Percentiles rank a stretch among this genome's conserved stretches.
Conservation (phyloP, 2,888 invertebrate species). For the Ormyrus nitidulus region DNA sequence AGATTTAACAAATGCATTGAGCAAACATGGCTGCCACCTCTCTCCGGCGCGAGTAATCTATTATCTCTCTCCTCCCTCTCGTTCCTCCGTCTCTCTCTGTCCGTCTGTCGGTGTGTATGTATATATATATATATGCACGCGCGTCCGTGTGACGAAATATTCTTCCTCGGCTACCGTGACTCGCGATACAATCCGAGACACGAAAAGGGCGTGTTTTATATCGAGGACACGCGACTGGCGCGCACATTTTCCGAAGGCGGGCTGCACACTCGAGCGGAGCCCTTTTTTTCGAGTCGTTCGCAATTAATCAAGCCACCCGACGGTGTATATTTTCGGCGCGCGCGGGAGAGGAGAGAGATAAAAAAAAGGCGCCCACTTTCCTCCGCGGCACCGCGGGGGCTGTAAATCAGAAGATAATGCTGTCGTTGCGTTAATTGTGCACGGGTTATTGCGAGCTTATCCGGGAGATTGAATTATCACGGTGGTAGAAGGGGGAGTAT, state of each 20-base stretch:
- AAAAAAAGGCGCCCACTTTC: neutral
- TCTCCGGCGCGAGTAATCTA: constrained; percentile 46
- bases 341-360: too few species aligned
- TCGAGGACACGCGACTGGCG: constrained; percentile 42
- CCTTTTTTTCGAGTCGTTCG: constrained; percentile 45
- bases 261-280: neutral
- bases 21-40: constrained; percentile 49
- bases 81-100: neutral
- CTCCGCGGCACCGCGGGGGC: too few species aligned
- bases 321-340: too few species aligned
- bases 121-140: too few species aligned
- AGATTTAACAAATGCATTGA: constrained; percentile 33
- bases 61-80: constrained; percentile 28
- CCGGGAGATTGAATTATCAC: constrained; percentile 53
- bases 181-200: constrained; percentile 56
- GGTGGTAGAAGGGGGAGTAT: constrained; percentile 3
- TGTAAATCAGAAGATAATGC: constrained; percentile 57
- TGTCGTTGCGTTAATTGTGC: constrained; percentile 52
- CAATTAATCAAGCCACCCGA: constrained; percentile 54
- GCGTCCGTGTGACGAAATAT: constrained; percentile 49
- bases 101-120: neutral
- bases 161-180: constrained; percentile 52
- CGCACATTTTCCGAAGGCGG: constrained; percentile 39
- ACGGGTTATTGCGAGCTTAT: constrained; percentile 35
- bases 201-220: constrained; percentile 56